phyloP scores from a whole-genome alignment of 1,140 invertebrate species.

The Eciton burchellii region DNA sequence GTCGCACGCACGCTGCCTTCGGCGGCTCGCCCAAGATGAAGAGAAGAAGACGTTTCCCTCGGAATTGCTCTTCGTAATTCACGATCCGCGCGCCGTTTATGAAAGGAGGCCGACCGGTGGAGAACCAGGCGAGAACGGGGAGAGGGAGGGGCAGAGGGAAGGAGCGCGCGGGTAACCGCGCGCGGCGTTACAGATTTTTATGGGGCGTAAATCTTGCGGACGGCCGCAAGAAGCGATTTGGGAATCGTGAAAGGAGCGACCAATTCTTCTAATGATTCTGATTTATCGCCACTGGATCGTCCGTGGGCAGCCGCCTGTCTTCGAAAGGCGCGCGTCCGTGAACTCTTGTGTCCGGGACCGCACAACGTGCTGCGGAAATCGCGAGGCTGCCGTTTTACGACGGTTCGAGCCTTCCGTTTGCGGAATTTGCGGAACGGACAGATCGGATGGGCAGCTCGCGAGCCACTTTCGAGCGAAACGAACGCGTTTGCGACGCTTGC shows the following conservation, averaged over 20 bases:
- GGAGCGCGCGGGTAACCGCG: not conserved
- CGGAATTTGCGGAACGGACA: not conserved
- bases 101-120: not conserved
- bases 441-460: not conserved
- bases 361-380: slow-evolving; percentile 44
- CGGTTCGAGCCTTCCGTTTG: not conserved
- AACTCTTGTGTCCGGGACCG: slow-evolving; percentile 19
- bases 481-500: not conserved
- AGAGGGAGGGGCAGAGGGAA: slow-evolving; percentile 1
- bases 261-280: slow-evolving; percentile 73
- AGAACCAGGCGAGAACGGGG: not conserved
- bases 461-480: not conserved
- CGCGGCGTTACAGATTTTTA: slow-evolving; percentile 72
- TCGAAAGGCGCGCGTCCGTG: slow-evolving; percentile 19
- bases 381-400: slow-evolving; percentile 2
- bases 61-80: slow-evolving; percentile 65
- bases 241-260: slow-evolving; percentile 70
- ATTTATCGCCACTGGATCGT: slow-evolving; percentile 68
- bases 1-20: not conserved
- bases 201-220: slow-evolving; percentile 66
- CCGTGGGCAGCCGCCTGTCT: slow-evolving; percentile 56
- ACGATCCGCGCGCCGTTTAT: slow-evolving; percentile 21
- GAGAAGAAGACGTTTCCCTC: slow-evolving; percentile 67
- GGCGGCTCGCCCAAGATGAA: slow-evolving; percentile 26
- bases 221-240: slow-evolving; percentile 62